Evolutionary conservation across 1,140 invertebrate genomes (phyloP), one percentile per base, ranked within the genome.

Genomic region (Drepana arcuata): DNA sequence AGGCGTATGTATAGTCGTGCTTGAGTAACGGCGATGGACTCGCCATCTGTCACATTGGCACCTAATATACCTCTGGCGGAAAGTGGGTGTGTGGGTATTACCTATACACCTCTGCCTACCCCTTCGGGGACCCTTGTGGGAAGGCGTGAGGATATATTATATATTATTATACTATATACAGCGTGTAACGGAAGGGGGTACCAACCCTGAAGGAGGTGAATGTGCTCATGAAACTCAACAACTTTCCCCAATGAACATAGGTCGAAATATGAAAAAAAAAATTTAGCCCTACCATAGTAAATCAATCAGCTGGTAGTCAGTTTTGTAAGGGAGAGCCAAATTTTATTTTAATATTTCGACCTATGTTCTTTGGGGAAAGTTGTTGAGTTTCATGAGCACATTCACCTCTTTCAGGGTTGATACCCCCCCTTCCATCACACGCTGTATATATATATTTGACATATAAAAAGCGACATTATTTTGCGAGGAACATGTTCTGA

Each of bases 201-300:
- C 10, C 24, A 26, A 26, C 24, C 24, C 24, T 26, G n/a, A 26
- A 26, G 24, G 24, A 26, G 24, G 24, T 26, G 24, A 26, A 26
- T 26, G 24, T 26, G 24, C 15, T 34, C 32, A 15, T 12, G 32
- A 21, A 34, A 34, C 32, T 34, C 2, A 34, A 34, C 32, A 21
- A 21, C 32, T 26, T 21, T 34, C 16, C 32, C 32, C 32, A 23
- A 15, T 23, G 16, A 34, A 23, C 32, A 34, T 34, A 34, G 32
- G 32, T 34, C 29, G 24, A 26, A 26, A 10, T 26, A 26, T 26
- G 24, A 26, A 26, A 6, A 26, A 26, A 26, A 26, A 26, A n/a
- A 26, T 4, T 26, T 26, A 10, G 24, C 6, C 24, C 24, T 26
- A 6, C 24, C 24, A 26, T 26, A 26, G 2, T n/a, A 26, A 26